phyloP scores from a whole-genome alignment of 2,113 vertebrate genomes.

The Syngnathoides biaculeatus region DNA sequence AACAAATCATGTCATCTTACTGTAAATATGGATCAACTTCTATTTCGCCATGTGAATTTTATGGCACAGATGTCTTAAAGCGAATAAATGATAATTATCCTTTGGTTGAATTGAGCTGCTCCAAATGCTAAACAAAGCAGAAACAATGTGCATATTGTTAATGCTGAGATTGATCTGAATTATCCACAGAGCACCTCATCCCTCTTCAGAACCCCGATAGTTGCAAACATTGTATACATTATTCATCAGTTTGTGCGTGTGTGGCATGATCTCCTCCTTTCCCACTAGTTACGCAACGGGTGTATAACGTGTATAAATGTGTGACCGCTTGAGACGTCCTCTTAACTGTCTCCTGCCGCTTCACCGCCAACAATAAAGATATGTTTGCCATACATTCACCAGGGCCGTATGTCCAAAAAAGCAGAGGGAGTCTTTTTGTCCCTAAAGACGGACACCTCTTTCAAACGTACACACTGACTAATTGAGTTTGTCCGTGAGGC shows the following conservation, averaged over 20 bases:
- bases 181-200: background rate
- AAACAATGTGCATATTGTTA: background rate
- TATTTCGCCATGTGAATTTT: background rate
- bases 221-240: constrained; percentile 7
- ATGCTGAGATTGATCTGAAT: constrained; percentile 5
- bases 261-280: constrained; percentile 4
- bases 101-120: background rate
- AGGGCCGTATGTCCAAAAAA: constrained; percentile 47
- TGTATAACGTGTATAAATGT: background rate
- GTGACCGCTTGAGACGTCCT: constrained; percentile 24
- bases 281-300: background rate
- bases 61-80: background rate
- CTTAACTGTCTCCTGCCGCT: constrained; percentile 41
- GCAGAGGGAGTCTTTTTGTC: constrained; percentile 34
- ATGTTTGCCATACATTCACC: constrained; percentile 52
- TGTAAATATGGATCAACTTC: background rate
- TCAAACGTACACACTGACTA: constrained; percentile 48
- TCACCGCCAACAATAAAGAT: constrained; percentile 41
- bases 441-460: constrained; percentile 47
- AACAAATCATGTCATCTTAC: too few relatives aligned
- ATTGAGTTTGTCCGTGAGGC: constrained; percentile 63
- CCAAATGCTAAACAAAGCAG: background rate
- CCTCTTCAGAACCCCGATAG: constrained; percentile 3
- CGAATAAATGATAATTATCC: background rate
- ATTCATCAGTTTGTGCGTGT: constrained; percentile 13